phyloP scores from a whole-genome alignment of 2,797 vertebrate species.

The Balearica regulorum region DNA sequence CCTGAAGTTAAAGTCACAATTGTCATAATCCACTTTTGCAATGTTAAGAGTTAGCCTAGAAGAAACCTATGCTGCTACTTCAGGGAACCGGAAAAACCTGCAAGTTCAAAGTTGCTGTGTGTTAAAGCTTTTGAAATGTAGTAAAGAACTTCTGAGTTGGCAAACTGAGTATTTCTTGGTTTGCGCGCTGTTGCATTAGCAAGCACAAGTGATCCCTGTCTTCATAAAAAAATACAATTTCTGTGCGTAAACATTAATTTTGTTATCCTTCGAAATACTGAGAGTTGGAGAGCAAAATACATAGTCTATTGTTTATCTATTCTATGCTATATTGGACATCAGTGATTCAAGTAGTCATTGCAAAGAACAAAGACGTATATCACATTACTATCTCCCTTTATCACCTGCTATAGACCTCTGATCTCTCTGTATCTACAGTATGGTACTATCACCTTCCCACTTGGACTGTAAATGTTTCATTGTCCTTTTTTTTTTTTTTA shows the following conservation, averaged over 20 bases:
- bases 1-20: not conserved
- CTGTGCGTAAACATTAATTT: not conserved
- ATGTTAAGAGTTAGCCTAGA: not conserved
- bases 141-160: not conserved
- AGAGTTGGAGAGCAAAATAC: not conserved
- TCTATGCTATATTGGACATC: not conserved
- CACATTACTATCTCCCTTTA: not conserved
- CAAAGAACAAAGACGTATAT: not conserved
- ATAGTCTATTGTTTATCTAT: not conserved
- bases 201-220: not conserved
- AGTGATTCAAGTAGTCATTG: not conserved
- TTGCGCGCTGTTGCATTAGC: not conserved
- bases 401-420: not conserved
- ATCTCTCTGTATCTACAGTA: not conserved
- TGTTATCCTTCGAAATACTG: not conserved
- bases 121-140: not conserved
- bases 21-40: not conserved
- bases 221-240: not conserved
- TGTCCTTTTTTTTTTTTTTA: not conserved
- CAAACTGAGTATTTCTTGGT: not conserved
- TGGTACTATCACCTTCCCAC: not conserved
- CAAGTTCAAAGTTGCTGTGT: not conserved
- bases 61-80: not conserved
- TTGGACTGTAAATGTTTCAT: not conserved
- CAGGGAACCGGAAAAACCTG: conserved; percentile 22